phyloP scores from a whole-genome alignment of 2,113 vertebrate species.

The Dromiciops gliroides region DNA sequence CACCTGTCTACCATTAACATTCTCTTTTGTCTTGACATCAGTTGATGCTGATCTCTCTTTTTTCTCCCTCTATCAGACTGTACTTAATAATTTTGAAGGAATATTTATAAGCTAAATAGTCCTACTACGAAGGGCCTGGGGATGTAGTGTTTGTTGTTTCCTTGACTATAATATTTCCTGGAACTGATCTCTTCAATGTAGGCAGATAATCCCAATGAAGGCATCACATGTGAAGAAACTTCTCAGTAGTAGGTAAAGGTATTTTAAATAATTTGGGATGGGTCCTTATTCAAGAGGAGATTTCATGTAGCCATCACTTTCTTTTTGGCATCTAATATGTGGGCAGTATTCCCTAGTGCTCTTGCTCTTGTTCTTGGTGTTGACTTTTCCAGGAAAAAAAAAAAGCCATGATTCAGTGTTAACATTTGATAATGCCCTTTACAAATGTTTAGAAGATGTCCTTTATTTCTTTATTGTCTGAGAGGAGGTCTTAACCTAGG shows the following conservation, averaged over 20 bases:
- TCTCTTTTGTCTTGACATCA: not conserved
- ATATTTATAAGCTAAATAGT: slow-evolving; percentile 15
- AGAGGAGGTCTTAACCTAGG: too few relatives aligned
- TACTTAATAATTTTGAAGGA: slow-evolving; percentile 13
- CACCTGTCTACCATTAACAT: not conserved
- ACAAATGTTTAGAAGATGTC: not conserved
- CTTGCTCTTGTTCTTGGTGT: slow-evolving; percentile 65
- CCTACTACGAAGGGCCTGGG: not conserved
- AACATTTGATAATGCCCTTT: slow-evolving; percentile 3
- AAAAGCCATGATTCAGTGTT: slow-evolving; percentile 4
- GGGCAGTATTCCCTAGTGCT: slow-evolving; percentile 14
- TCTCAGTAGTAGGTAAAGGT: slow-evolving; percentile 1
- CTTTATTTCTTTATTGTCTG: not conserved
- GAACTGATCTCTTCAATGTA: not conserved
- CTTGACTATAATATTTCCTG: not conserved
- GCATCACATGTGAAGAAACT: not conserved
- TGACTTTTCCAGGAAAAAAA: slow-evolving; percentile 60
- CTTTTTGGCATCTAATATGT: slow-evolving; percentile 39
- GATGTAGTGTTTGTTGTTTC: not conserved
- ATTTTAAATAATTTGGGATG: slow-evolving; percentile 4
- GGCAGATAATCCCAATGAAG: not conserved
- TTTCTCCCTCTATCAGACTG: not conserved
- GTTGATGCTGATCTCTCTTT: not conserved
- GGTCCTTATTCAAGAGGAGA: slow-evolving; percentile 29
- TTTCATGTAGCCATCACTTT: slow-evolving; percentile 54